phyloP scores from a whole-genome alignment of 2,888 invertebrate genomes.

The Patella depressa region DNA sequence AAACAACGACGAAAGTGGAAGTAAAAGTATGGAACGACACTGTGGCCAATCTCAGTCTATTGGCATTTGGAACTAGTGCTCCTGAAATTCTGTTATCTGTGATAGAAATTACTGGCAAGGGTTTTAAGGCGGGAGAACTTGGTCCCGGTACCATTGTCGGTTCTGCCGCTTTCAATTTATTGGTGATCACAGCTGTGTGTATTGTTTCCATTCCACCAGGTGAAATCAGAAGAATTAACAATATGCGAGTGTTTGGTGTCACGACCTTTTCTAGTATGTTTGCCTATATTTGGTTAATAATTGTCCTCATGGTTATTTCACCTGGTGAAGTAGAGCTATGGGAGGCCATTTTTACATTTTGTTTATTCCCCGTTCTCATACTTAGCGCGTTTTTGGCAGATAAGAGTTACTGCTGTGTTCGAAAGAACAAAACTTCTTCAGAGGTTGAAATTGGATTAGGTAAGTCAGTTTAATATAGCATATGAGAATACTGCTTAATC shows the following conservation, averaged over 20 bases:
- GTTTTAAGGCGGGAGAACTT: conserved; percentile 72
- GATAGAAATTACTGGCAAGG: conserved; percentile 73
- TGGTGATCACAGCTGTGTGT: conserved; percentile 75
- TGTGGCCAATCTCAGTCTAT: conserved; percentile 75
- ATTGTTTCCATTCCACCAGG: conserved; percentile 72
- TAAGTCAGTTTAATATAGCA: conserved; percentile 32
- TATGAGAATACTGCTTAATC: not conserved
- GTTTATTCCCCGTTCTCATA: conserved; percentile 75
- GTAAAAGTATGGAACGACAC: conserved; percentile 76
- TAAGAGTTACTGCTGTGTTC: conserved; percentile 60
- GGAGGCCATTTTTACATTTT: conserved; percentile 76
- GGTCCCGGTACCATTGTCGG: conserved; percentile 77
- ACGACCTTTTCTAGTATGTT: conserved; percentile 72
- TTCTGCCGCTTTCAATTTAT: conserved; percentile 76
- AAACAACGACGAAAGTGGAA: conserved; percentile 68
- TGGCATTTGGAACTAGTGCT: conserved; percentile 76
- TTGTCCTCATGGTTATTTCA: conserved; percentile 72
- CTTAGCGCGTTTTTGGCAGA: conserved; percentile 75
- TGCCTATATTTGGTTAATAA: conserved; percentile 77
- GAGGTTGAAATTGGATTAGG: conserved; percentile 60
- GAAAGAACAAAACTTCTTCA: conserved; percentile 51
- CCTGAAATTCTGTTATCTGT: conserved; percentile 75
- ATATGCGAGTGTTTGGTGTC: conserved; percentile 71
- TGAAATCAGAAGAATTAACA: conserved; percentile 71
- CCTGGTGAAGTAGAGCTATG: conserved; percentile 74